Percentiles rank a stretch among this genome's conserved stretches.
Evolutionary conservation across 2,113 vertebrate genomes (phyloP).

Genomic region (Gallinago undulata): DNA sequence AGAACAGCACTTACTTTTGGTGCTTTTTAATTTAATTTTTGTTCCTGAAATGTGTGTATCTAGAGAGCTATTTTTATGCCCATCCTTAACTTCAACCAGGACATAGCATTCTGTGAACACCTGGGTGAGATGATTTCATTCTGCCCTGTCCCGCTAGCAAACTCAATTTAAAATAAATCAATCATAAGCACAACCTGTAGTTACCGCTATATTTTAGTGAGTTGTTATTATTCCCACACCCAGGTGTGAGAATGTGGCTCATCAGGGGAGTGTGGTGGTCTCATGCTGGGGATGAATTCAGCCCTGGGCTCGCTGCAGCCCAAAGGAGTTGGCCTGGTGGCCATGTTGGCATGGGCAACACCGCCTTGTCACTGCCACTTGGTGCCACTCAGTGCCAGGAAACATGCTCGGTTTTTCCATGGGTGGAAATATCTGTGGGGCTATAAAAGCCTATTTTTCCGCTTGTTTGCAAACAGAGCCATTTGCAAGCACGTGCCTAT

Average conservation of each 20-base stretch:
- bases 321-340: accelerated
- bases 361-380: accelerated
- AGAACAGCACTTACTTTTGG: background rate
- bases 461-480: background rate
- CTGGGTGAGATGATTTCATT: background rate
- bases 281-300: background rate
- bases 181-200: accelerated
- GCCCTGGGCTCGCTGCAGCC: background rate
- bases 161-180: background rate
- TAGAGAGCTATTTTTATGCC: background rate
- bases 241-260: background rate
- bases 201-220: background rate
- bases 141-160: background rate
- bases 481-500: accelerated
- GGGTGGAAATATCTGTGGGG: background rate
- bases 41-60: background rate
- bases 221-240: background rate
- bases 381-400: background rate
- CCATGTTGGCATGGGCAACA: background rate
- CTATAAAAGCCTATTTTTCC: background rate
- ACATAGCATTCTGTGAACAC: background rate
- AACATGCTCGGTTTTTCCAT: accelerated
- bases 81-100: background rate
- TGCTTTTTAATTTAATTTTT: background rate
- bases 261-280: background rate